Conservation (phyloP, 2,113 vertebrate genomes). For the Hydrochoerus hydrochaeris region DNA sequence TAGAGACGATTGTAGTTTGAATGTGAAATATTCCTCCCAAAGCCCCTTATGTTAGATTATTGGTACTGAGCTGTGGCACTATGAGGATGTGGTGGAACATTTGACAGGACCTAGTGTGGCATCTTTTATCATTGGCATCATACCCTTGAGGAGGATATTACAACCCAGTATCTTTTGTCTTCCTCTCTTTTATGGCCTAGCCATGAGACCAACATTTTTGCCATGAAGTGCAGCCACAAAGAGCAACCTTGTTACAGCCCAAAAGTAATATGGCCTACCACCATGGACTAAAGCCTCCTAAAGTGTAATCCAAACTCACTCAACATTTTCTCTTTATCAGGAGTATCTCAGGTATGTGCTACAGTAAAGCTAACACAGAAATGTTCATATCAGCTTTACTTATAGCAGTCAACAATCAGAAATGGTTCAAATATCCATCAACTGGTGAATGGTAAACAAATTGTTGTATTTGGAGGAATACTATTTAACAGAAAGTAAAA, state of each 20-base stretch:
- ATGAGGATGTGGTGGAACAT: not conserved
- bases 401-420: not conserved
- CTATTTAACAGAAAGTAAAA: not conserved
- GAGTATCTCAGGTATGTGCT: not conserved
- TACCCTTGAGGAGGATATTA: not conserved
- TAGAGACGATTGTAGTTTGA: not conserved
- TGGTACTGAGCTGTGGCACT: not conserved
- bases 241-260: not conserved
- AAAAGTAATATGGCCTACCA: not conserved
- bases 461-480: not conserved
- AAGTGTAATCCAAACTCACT: not conserved
- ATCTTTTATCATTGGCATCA: not conserved
- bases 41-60: not conserved
- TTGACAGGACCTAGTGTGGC: not conserved
- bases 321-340: not conserved
- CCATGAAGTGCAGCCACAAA: not conserved
- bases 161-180: not conserved
- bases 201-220: not conserved
- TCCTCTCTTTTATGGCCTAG: not conserved
- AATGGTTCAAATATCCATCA: not conserved
- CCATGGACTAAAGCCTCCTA: not conserved
- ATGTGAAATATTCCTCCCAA: not conserved
- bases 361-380: not conserved
- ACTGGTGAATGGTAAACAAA: not conserved
- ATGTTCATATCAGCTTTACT: not conserved